phyloP scores from a whole-genome alignment of 2,888 invertebrate genomes.

The Plebejus melissa region DNA sequence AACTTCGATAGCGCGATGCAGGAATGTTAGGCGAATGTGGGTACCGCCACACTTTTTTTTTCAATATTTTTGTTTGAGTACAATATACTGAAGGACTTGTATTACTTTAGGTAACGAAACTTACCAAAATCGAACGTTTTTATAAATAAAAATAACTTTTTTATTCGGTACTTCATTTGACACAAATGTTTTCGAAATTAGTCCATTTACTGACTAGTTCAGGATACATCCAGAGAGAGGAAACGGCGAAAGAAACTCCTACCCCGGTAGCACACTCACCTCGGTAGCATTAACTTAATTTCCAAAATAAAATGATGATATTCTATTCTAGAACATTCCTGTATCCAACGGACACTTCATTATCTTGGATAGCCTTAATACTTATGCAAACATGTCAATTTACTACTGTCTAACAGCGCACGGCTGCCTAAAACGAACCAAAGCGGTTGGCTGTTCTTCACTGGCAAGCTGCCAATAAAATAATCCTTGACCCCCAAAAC shows the following conservation, averaged over 20 bases:
- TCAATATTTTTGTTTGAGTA: too few species aligned
- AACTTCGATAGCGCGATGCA: too few species aligned
- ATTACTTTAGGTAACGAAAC: too few species aligned
- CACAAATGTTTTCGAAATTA: too few species aligned
- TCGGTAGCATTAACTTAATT: not conserved
- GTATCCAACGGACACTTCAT: constrained; percentile 19
- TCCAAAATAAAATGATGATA: not conserved
- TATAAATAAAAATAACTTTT: too few species aligned
- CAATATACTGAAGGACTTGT: too few species aligned
- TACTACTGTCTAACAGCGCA: constrained; percentile 16
- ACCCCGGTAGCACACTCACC: not conserved
- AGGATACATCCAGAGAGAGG: not conserved
- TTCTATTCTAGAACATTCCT: not conserved
- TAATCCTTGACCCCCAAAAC: constrained; percentile 19
- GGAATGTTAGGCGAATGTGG: too few species aligned
- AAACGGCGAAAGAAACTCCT: not conserved
- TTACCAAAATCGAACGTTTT: too few species aligned
- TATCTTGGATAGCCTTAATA: constrained; percentile 9
- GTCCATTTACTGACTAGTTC: too few species aligned
- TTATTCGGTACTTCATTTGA: too few species aligned
- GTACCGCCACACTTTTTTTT: too few species aligned
- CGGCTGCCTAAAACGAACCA: constrained; percentile 13
- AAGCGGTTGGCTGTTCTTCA: constrained; percentile 22
- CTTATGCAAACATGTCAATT: constrained; percentile 27
- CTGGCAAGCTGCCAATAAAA: constrained; percentile 23